Evolutionary conservation across 2,797 vertebrate species (phyloP).

Genomic region (Enteromius trimaculatus): DNA sequence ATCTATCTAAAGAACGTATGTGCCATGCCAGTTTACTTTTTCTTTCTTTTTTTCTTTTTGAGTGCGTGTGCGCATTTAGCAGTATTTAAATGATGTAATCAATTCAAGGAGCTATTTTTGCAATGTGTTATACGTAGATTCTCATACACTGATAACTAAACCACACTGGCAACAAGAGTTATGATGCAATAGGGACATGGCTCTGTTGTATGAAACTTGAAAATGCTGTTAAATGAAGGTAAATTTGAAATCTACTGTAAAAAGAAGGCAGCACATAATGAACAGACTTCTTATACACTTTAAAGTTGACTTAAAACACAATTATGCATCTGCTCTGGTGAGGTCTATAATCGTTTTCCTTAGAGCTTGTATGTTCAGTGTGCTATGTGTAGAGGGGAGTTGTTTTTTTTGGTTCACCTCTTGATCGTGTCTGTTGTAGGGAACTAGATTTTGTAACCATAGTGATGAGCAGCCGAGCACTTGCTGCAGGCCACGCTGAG

Average conservation of each 20-base stretch:
- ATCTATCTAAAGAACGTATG: not conserved
- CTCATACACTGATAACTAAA: not conserved
- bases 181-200: not conserved
- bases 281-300: not conserved
- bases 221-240: not conserved
- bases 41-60: not conserved
- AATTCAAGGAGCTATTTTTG: not conserved
- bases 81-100: not conserved
- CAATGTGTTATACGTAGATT: not conserved
- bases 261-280: not conserved
- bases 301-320: not conserved
- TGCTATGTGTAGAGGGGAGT: not conserved
- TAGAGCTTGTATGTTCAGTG: not conserved
- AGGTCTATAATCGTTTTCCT: not conserved
- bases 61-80: not conserved
- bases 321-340: not conserved
- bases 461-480: constrained; percentile 63
- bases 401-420: constrained; percentile 43
- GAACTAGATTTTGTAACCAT: constrained; percentile 63
- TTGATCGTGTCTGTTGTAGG: constrained; percentile 53
- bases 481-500: constrained; percentile 58
- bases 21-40: not conserved
- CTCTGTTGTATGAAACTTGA: not conserved
- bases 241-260: not conserved
- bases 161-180: not conserved